Evolutionary conservation across 2,113 vertebrate genomes (phyloP), one percentile per base, ranked within the genome.

Genomic region (Oenanthe oenanthe): DNA sequence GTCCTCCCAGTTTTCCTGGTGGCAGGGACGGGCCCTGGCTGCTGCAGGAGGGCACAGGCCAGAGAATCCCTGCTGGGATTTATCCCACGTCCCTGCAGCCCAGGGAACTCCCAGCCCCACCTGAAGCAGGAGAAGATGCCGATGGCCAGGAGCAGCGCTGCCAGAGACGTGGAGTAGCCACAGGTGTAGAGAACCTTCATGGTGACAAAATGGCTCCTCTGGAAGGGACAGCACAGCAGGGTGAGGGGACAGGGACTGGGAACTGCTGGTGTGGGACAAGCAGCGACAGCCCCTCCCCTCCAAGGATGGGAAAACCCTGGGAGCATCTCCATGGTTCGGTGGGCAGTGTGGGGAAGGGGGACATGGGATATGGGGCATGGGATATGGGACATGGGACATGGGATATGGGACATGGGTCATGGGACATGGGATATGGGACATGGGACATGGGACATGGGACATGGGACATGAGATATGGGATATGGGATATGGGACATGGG

Each of bases 131-230:
- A 93, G 93, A 98, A 97, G 94, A 97, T 96, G 73, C 81, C 42
- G 2, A 97, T 82, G 65, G 97, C 97, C 92, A 96, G 28, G 70
- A 96, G 36, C 40, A 98, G 73, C 17, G 98, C 95, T 79, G 94
- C 92, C 82, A 98, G 83, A 1, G 98, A 98, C 0, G 93, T 92
- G 42, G 96, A 97, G 81, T 98, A 98, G 57, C 98, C 98, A 0
- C 97, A 95, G 28, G 98, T 97, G 67, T 98, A 98, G 51, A 98
- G 95, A 24, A 97, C 88, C 89, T 97, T 98, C 91, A 98, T 93
- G 34, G 89, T 96, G 67, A 97, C 83, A 94, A 98, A 97, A 74
- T 95, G 97, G 11, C 79, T 68, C 58, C 76, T 93, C 97, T 98
- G 74, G 24, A 96, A 91, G 8, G 58, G 24, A 88, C 91, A 95